Evolutionary conservation across 2,888 invertebrate species (phyloP).

Genomic region (Tetropium fuscum): DNA sequence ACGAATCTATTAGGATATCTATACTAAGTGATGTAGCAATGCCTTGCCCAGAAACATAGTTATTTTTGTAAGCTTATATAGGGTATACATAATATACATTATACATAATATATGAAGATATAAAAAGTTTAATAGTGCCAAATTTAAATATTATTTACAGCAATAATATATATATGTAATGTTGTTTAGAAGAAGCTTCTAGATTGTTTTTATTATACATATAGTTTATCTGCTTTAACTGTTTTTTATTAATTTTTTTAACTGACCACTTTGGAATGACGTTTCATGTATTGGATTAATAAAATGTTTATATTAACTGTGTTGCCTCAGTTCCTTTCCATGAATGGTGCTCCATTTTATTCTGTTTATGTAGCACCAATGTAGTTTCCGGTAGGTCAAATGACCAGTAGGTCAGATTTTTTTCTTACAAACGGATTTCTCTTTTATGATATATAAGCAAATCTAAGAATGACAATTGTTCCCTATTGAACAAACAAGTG

Average conservation of each 20-base stretch:
- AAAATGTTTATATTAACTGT: slow-evolving; percentile 26
- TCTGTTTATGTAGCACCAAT: too few relatives aligned
- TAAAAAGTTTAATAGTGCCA: slow-evolving; percentile 56
- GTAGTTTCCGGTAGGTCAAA: too few relatives aligned
- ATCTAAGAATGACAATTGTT: too few relatives aligned
- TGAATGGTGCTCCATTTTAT: background rate
- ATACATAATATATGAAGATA: slow-evolving; percentile 34
- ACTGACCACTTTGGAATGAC: slow-evolving; percentile 52
- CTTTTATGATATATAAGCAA: too few relatives aligned
- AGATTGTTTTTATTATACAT: slow-evolving; percentile 42
- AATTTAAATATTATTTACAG: slow-evolving; percentile 39
- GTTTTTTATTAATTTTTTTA: slow-evolving; percentile 45
- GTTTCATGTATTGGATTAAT: slow-evolving; percentile 47
- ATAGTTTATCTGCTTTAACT: slow-evolving; percentile 30
- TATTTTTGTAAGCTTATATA: slow-evolving; percentile 54
- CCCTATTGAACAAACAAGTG: too few relatives aligned
- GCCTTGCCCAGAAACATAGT: slow-evolving; percentile 54
- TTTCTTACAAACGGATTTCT: too few relatives aligned
- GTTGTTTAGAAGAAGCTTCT: slow-evolving; percentile 36
- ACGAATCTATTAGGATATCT: slow-evolving; percentile 13
- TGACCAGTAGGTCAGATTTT: too few relatives aligned
- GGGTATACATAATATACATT: slow-evolving; percentile 21
- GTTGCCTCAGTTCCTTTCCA: background rate
- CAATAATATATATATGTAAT: slow-evolving; percentile 40
- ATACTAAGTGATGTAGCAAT: slow-evolving; percentile 52